Base-by-base conservation (phyloP, 1,140 invertebrate genomes). In the Asbolus verrucosus region DNA sequence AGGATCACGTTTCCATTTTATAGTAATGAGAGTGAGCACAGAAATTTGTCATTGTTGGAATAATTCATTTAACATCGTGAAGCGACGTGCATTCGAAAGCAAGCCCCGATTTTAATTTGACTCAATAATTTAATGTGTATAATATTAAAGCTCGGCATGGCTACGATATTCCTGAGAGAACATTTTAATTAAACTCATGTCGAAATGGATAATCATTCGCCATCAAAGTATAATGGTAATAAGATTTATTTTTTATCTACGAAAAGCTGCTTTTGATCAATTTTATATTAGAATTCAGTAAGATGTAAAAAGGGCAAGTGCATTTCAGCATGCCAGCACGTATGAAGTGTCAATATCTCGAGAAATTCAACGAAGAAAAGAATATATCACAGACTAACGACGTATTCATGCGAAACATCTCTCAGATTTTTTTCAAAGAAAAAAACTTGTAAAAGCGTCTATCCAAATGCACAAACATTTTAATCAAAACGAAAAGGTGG, bases 361-460 rank as follows among this genome's bases (percentile, higher is more conserved):
- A n/a, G 46, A 27, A 54, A 54, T 54, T 54, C 46, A 27, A 8
- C 15, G 46, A 54, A 27, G 27, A 54, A 21, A 54, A 54, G 46
- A 54, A 54, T 54, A 54, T 54, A 54, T 54, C 21, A 46, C 41
- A 54, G 46, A 54, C 46, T 54, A 54, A 54, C 46, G 46, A 54
- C 11, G 46, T 54, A 54, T 54, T 54, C 46, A 54, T 54, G 46
- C 46, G 46, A 54, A n/a, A 46, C 41, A 19, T 46, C 41, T 41
- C 41, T 18, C 4, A 24, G 46, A 27, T 54, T 54, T 54, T n/a
- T n/a, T 54, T 54, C 46, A 54, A 54, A 54, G 46, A 27, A 14
- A n/a, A n/a, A 31, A 13, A 54, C 46, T 54, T 27, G 46, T 27
- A 54, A 54, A 27, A 21, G 41, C 41, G 41, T 19, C 11, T 36